phyloP scores from a whole-genome alignment of 2,797 vertebrate genomes.

The Micropoecilia bifurca region DNA sequence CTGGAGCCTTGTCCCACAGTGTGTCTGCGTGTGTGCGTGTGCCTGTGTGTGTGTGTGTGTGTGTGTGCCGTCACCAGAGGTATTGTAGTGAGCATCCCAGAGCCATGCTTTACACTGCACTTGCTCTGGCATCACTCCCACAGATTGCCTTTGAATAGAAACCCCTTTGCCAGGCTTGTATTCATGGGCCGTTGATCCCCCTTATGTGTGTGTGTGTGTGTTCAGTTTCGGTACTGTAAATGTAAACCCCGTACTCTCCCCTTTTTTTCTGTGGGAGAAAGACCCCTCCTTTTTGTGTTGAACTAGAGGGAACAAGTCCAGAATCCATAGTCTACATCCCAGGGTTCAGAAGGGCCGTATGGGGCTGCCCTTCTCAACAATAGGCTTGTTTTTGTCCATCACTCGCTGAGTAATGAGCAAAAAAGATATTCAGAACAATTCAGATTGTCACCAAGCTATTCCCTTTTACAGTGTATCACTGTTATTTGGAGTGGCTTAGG shows the following conservation, averaged over 20 bases:
- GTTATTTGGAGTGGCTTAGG: constrained; percentile 29
- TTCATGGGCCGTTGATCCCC: constrained; percentile 43
- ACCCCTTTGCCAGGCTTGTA: constrained; percentile 46
- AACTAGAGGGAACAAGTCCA: constrained; percentile 40
- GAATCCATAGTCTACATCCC: constrained; percentile 53
- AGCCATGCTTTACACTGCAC: constrained; percentile 67
- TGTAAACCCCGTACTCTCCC: constrained; percentile 27
- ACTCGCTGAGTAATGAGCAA: constrained; percentile 36
- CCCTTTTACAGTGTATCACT: constrained; percentile 33
- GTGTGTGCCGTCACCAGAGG: constrained; percentile 53
- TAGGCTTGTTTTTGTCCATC: constrained; percentile 41
- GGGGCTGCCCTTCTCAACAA: constrained; percentile 38
- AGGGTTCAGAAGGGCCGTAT: constrained; percentile 42
- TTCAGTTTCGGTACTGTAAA: constrained; percentile 30
- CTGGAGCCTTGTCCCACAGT: constrained; percentile 40
- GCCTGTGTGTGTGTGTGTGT: constrained; percentile 1
- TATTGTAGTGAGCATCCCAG: constrained; percentile 56
- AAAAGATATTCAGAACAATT: constrained; percentile 44
- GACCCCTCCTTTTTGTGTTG: constrained; percentile 54
- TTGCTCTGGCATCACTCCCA: constrained; percentile 51
- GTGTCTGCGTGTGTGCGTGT: too few species aligned
- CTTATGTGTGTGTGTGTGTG: constrained; percentile 6
- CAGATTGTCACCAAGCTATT: constrained; percentile 42
- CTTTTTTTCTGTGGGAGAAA: constrained; percentile 8
- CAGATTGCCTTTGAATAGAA: constrained; percentile 61